Base-by-base conservation (phyloP, 2,888 invertebrate species). In the Melanostoma scalare region DNA sequence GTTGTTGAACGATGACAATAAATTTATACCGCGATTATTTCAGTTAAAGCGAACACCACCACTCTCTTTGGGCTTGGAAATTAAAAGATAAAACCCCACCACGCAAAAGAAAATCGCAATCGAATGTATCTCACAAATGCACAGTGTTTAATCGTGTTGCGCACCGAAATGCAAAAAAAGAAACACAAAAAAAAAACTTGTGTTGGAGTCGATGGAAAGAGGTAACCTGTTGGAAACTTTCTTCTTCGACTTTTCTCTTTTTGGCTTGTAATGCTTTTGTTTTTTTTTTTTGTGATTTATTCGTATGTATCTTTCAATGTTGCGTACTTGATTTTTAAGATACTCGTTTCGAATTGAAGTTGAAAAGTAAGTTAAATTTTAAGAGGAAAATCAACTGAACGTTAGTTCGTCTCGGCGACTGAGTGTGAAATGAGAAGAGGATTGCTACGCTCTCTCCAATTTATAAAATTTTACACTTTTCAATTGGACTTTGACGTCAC, bases 391-490 rank as follows among this genome's bases (percentile, higher is more conserved):
- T 6, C 9, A 30, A 55, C 42, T 69, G 6, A 20, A 79, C 84
- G 84, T 84, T 84, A 71, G 65, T 65, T 79, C 79, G 67, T 60
- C 63, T 84, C 79, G 79, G 65, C 84, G 79, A 75, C 56, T 84
- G 71, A 79, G 50, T 79, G 69, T 79, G 79, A 75, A 84, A 84
- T 84, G 84, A 84, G 84, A 84, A 79, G 84, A 84, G 65, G 79
- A 75, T 84, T 61, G 84, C 69, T 56, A 84, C 84, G 82, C 82
- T 84, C 84, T 84, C 84, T 79, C 84, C 79, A 84, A 84, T 84
- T 84, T 84, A 84, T 84, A 84, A 84, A 84, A 79, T 84, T 84
- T 74, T 58, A 84, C 60, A 68, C 56, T 73, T 68, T 71, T 69
- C 67, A 65, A 67, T 79, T 9, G 74, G 40, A 50, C 40, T 79